Conservation (phyloP, 2,113 vertebrate genomes). For the Nipponia nippon region DNA sequence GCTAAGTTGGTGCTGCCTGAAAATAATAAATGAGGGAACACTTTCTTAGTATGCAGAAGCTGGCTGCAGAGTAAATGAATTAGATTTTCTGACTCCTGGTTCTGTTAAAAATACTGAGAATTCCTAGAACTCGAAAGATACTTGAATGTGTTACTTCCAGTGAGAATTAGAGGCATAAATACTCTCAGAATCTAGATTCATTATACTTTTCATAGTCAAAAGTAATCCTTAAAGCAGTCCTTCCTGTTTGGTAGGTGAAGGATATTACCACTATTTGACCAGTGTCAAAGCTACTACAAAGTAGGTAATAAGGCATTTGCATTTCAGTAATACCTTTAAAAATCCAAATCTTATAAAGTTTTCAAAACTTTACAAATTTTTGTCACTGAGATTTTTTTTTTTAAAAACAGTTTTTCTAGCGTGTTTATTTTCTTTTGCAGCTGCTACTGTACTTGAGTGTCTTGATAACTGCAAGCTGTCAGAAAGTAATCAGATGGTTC, state of each 20-base stretch:
- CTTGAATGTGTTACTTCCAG: background rate
- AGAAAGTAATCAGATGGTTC: slow-evolving; percentile 82
- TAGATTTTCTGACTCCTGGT: background rate
- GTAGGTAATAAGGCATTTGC: background rate
- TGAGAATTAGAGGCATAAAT: background rate
- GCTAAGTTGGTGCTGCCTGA: background rate
- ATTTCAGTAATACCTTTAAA: background rate
- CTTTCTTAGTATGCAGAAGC: background rate
- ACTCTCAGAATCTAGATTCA: background rate
- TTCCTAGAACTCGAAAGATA: background rate
- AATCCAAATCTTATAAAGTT: background rate
- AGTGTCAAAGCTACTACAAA: background rate
- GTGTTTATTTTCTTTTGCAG: slow-evolving; percentile 61
- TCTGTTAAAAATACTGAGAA: background rate
- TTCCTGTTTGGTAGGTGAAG: background rate
- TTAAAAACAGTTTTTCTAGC: background rate
- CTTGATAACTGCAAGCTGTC: slow-evolving; percentile 81
- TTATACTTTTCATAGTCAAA: background rate
- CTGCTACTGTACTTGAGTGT: slow-evolving; percentile 80
- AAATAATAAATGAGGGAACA: background rate
- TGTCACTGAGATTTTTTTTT: background rate
- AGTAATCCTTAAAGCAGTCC: background rate
- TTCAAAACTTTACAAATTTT: background rate
- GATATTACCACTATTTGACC: background rate
- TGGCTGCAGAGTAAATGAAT: background rate